Base-by-base conservation (phyloP, 53 echinoderm and acorn worm species). In the Echinarachnius parma region DNA sequence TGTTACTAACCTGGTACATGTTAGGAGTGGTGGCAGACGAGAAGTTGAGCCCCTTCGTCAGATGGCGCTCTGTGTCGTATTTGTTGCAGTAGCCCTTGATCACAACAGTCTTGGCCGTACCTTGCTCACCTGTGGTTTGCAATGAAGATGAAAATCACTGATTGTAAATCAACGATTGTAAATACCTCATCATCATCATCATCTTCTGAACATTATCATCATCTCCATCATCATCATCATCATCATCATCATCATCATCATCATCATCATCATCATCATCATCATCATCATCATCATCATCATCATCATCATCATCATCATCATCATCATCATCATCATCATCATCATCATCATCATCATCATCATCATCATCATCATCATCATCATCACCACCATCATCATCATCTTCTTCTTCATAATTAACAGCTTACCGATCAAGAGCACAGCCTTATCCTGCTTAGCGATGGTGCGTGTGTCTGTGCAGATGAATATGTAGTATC, bases 1-100 rank as follows among this genome's bases (percentile, higher is more conserved):
- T n/a, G n/a, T n/a, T 39, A 65, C 8, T 1, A 4, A 96, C 96
- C 85, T 96, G 96, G 81, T 76, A 96, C 96, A 96, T 96, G 86
- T 92, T 92, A 19, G 98, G 98, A 59, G 91, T 98, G 27, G 98
- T 91, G 2, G 98, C 98, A n/a, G 98, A 98, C 26, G 98, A 98
- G 88, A 98, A 98, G 75, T 98, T 98, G 27, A 98, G 75, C 9
- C 88, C 82, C 83, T 98, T 98, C 54, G 78, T 75, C 44, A 98
- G 86, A 26, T 98, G 98, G 2, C 46, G 58, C 25, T 98, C 98
- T 39, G 98, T 82, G 49, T 98, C 98, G 47, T 98, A 91, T 65
- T 98, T 98, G 31, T 57, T 75, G 33, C 91, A 98, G 64, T 91
- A 86, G 14, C 98, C 98, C 69, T 98, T 87, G 78, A 98, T 88